Evolutionary conservation across 2,888 invertebrate species (phyloP), one percentile per base, ranked within the genome.

Genomic region (Azorinus chamasolen): DNA sequence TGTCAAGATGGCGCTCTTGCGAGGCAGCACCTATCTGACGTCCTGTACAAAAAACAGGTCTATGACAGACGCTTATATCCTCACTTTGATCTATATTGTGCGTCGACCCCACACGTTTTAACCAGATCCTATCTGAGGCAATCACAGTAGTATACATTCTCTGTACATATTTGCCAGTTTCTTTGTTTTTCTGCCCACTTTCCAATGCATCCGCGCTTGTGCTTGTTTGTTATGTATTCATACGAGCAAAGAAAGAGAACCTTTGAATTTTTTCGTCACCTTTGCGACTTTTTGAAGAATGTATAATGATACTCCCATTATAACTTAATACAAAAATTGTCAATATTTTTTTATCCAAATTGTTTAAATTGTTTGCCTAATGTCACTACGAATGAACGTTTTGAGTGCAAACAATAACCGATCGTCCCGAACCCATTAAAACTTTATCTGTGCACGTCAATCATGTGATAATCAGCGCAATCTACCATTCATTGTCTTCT

Each of bases 101-200:
- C 16, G 37, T 6, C 25, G 72, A 72, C 72, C 72, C 58, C 72
- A 72, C 72, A 59, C 72, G 59, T 72, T 45, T 70, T 27, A n/a
- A 10, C 10, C 10, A 6, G 32, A 32, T 32, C 32, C 10, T 32
- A 32, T 32, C 32, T 32, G 10, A 4, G 10, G 32, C 32, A 32
- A 32, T 32, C 32, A 32, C 32, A 32, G 32, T 6, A 32, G 32
- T 32, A 32, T 20, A 45, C 45, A 45, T 16, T 18, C 20, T 45
- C 45, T 45, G 4, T 45, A 5, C 45, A 4, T 14, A 8, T 45
- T 45, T 20, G 45, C 20, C 45, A 45, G 14, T 45, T 18, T 3
- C 45, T 45, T 18, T 16, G 20, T 32, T 32, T 32, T 32, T 6
- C 5, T 32, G 10, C 10, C 10, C 32, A 32, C 32, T 32, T 32